These are phyloP conservation scores for Lichenostomus cassidix DNA, from an alignment of 2,113 vertebrate species.

Conservation along the genomic window DNA sequence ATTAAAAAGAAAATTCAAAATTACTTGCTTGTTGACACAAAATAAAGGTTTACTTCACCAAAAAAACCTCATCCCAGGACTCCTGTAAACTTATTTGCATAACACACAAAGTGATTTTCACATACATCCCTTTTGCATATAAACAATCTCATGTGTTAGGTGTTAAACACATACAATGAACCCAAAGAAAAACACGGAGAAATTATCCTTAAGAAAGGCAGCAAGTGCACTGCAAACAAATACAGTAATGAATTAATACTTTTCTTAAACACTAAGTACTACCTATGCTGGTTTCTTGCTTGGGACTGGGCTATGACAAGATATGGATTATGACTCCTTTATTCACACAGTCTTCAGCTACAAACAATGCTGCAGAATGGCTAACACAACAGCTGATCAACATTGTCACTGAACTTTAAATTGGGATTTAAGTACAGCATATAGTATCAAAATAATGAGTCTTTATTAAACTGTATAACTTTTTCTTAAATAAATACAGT, in stretches of 20 bases:
- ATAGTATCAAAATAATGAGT: neutral
- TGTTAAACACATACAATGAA: neutral
- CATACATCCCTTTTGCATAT: neutral
- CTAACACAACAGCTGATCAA: neutral
- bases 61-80: neutral
- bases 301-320: neutral
- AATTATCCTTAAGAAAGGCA: conserved; percentile 27
- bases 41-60: neutral
- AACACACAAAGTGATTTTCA: neutral
- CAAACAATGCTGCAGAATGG: neutral
- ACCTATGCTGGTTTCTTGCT: neutral
- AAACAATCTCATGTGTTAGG: neutral
- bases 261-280: neutral
- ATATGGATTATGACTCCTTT: neutral
- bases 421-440: neutral
- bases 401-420: neutral
- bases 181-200: neutral
- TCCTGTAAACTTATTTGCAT: neutral
- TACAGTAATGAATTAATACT: neutral
- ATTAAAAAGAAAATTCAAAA: neutral
- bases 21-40: neutral
- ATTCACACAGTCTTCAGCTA: neutral
- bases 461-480: neutral
- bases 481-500: neutral
- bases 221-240: neutral